Percentiles rank a stretch among this genome's conserved stretches.
These are phyloP conservation scores for Probosciger aterrimus DNA, from an alignment of 2,113 vertebrate species.

Conservation along the genomic window DNA sequence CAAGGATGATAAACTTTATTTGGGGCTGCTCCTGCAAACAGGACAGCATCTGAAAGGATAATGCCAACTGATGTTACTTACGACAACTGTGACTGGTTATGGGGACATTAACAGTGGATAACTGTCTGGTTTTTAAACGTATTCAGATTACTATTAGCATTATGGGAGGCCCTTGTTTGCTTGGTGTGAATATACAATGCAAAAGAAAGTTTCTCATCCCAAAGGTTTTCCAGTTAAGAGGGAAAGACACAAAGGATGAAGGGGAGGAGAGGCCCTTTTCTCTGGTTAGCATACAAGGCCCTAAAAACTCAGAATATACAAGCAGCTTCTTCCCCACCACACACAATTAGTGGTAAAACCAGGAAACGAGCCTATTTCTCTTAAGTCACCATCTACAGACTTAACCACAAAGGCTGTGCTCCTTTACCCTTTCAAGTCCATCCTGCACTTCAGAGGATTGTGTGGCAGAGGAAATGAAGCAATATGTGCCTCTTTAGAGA, in stretches of 20 bases:
- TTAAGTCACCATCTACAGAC: not conserved
- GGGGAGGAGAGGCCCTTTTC: not conserved
- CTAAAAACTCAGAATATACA: not conserved
- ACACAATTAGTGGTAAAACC: not conserved
- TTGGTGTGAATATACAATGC: too few relatives aligned
- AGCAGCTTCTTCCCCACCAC: not conserved
- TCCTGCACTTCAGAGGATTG: not conserved
- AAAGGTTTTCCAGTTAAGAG: not conserved
- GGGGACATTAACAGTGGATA: not conserved
- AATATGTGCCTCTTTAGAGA: not conserved
- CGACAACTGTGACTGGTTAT: not conserved
- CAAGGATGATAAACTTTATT: fast-evolving
- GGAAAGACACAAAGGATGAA: not conserved
- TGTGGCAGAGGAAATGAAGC: not conserved
- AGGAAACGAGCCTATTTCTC: not conserved
- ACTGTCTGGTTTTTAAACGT: not conserved
- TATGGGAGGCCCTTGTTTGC: not conserved
- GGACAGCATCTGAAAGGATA: not conserved
- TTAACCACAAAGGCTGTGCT: not conserved
- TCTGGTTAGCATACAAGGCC: not conserved
- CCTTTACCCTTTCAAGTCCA: not conserved
- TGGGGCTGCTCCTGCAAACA: not conserved
- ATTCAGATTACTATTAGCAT: not conserved
- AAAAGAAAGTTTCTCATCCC: not conserved
- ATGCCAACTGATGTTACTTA: not conserved